Percentiles rank a stretch among this genome's conserved stretches.
phyloP scores from a whole-genome alignment of 2,888 invertebrate genomes.

The Pteria penguin region DNA sequence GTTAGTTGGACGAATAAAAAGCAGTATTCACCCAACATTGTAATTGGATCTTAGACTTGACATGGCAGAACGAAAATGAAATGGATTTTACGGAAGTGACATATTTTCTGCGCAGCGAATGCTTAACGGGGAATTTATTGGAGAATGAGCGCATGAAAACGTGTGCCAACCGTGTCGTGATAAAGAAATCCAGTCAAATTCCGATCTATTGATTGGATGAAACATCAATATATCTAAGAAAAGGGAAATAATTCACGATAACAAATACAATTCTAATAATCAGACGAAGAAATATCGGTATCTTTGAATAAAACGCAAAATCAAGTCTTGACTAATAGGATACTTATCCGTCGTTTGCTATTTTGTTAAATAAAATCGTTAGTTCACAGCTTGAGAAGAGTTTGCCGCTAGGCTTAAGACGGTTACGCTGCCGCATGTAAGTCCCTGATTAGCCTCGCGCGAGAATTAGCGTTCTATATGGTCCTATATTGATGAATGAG shows the following conservation, averaged over 20 bases:
- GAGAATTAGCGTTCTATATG: not conserved
- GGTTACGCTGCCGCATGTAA: not conserved
- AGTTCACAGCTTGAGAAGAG: not conserved
- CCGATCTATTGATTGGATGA: too few species aligned
- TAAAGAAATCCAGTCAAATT: too few species aligned
- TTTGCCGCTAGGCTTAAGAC: not conserved
- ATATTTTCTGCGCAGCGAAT: conserved; percentile 30
- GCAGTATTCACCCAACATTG: conserved; percentile 29
- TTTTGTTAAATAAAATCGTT: not conserved
- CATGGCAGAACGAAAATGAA: conserved; percentile 37
- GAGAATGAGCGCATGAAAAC: too few species aligned
- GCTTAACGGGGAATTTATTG: conserved; percentile 28
- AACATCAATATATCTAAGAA: too few species aligned
- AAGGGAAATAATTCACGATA: too few species aligned
- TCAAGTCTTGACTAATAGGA: too few species aligned
- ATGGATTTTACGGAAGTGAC: conserved; percentile 26
- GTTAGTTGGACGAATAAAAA: conserved; percentile 36
- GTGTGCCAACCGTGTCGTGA: too few species aligned
- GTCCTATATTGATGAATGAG: not conserved
- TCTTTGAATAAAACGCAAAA: too few species aligned
- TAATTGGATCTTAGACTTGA: conserved; percentile 34
- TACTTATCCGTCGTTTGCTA: not conserved
- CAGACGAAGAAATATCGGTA: too few species aligned
- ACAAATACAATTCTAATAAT: too few species aligned
- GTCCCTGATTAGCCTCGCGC: not conserved